A percentile compares a stretch with the other conserved stretches of the same genome.
Conservation (phyloP, 2,797 vertebrate species). For the Limnodromus scolopaceus region DNA sequence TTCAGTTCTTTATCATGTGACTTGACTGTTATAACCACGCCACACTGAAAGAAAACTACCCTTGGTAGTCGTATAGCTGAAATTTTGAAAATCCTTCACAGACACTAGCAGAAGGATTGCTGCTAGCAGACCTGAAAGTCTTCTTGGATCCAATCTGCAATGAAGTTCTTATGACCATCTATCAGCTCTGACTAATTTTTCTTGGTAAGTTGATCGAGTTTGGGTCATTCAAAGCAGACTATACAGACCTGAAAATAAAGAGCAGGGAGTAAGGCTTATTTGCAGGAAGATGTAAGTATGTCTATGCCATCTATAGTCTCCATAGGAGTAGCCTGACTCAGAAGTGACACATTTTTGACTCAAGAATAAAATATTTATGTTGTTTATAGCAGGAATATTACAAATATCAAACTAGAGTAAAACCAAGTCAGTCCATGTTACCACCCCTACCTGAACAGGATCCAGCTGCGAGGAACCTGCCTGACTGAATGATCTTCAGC, state of each 20-base stretch:
- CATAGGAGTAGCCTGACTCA: not conserved
- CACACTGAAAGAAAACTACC: not conserved
- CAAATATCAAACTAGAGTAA: not conserved
- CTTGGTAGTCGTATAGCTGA: accelerated
- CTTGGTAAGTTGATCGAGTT: not conserved
- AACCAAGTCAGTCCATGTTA: not conserved
- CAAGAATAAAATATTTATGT: not conserved
- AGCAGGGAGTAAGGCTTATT: not conserved
- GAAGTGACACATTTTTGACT: not conserved
- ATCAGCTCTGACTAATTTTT: not conserved
- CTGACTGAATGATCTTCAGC: not conserved
- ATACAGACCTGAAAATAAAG: not conserved
- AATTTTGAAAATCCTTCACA: not conserved
- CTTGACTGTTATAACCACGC: not conserved
- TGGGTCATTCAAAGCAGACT: not conserved
- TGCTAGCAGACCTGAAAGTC: not conserved
- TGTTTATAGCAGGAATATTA: not conserved
- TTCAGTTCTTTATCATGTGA: not conserved
- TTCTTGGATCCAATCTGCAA: not conserved
- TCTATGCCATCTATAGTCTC: not conserved
- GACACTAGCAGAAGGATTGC: not conserved
- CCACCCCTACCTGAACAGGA: not conserved
- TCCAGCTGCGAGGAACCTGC: not conserved
- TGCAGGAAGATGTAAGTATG: not conserved
- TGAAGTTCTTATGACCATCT: not conserved